Percentiles rank a stretch among this genome's conserved stretches.
Conservation (phyloP, 1,140 invertebrate genomes). For the Drosophila guanche region DNA sequence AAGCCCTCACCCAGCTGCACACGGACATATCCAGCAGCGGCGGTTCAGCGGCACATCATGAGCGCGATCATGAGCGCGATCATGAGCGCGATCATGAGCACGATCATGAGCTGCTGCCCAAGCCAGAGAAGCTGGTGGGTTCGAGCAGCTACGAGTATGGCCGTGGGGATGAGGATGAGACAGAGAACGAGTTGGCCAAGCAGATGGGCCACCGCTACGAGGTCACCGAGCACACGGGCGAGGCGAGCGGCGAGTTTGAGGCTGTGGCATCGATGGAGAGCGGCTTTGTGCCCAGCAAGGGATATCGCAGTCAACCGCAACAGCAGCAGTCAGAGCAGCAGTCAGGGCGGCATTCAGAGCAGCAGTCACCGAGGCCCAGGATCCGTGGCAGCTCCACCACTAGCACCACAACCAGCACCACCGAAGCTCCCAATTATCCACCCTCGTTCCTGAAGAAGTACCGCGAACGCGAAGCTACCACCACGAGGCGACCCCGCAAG, state of each 20-base stretch:
- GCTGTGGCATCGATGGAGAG: conserved; percentile 57
- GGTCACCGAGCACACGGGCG: conserved; percentile 72
- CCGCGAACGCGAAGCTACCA: conserved; percentile 49
- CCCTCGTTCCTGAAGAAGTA: conserved; percentile 62
- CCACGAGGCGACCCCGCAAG: conserved; percentile 35
- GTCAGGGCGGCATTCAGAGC: conserved; percentile 1
- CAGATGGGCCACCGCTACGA: conserved; percentile 64
- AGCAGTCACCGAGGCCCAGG: conserved; percentile 20
- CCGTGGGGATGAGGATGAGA: conserved; percentile 45
- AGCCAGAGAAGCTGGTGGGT: conserved; percentile 68
- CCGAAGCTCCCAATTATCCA: conserved; percentile 75
- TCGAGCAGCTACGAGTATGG: conserved; percentile 36
- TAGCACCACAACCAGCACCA: conserved; percentile 47
- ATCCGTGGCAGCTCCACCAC: conserved; percentile 9
- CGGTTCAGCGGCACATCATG: no score
- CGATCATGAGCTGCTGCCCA: conserved; percentile 60
- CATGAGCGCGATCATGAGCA: no score
- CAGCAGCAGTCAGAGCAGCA: conserved; percentile 7
- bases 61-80: no score
- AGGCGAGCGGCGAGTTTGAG: conserved; percentile 61
- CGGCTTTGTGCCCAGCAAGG: conserved; percentile 65
- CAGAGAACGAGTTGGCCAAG: conserved; percentile 49
- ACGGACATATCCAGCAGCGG: conserved; percentile 59
- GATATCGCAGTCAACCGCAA: conserved; percentile 13
- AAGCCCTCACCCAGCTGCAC: conserved; percentile 60